Conservation (phyloP, 1,140 invertebrate genomes). For the Cydia amplana region DNA sequence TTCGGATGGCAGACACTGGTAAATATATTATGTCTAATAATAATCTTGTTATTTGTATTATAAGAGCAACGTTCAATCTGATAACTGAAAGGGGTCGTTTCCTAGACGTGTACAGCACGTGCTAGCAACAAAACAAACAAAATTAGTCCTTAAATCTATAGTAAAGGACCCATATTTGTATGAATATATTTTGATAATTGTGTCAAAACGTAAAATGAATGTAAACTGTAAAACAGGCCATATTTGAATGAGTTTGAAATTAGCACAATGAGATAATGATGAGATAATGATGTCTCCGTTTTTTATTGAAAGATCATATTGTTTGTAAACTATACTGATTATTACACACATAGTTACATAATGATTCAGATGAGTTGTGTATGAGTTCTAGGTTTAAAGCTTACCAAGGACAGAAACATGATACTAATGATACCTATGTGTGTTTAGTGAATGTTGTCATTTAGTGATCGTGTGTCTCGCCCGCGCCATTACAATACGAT, state of each 20-base stretch:
- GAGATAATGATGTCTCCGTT: neutral
- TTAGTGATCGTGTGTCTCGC: no score
- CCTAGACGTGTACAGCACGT: neutral
- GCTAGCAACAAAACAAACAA: neutral
- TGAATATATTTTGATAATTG: neutral
- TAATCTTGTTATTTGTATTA: constrained; percentile 2
- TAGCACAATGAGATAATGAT: neutral
- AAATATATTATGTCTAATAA: constrained; percentile 19
- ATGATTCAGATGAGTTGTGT: no score
- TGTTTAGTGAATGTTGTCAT: no score
- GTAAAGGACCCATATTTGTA: neutral
- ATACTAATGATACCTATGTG: no score
- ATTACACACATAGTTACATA: no score
- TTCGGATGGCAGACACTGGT: no score
- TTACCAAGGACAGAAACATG: no score
- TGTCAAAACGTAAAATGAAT: neutral
- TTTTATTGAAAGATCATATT: neutral
- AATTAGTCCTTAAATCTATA: neutral
- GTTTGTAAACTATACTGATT: neutral
- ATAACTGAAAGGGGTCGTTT: neutral
- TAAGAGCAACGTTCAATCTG: neutral
- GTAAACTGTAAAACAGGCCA: neutral
- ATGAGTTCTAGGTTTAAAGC: no score
- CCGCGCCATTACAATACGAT: no score
- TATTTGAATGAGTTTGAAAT: neutral